phyloP scores from a whole-genome alignment of 2,113 vertebrate genomes.

The Gila orcuttii region DNA sequence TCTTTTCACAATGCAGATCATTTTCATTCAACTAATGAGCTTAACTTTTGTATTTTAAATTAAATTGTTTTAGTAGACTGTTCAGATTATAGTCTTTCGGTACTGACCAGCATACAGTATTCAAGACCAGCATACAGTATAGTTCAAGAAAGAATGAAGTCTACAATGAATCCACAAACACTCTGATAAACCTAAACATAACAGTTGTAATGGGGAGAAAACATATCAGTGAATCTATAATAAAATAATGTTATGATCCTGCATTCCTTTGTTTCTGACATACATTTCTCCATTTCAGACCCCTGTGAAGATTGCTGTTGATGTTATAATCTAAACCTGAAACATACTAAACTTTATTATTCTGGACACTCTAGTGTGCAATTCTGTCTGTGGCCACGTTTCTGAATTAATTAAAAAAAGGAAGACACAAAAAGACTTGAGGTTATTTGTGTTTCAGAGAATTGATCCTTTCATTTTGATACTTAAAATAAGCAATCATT shows the following conservation, averaged over 20 bases:
- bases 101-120: background rate
- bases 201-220: background rate
- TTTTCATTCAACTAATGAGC: no score
- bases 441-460: background rate
- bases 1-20: no score
- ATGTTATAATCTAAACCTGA: no score
- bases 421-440: background rate
- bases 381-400: background rate
- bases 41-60: background rate
- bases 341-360: no score
- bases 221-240: background rate
- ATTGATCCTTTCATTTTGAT: background rate
- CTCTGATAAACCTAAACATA: background rate
- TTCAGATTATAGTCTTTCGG: background rate
- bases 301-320: no score
- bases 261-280: background rate
- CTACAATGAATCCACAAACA: background rate
- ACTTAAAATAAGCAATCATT: background rate
- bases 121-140: background rate
- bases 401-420: background rate
- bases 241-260: background rate
- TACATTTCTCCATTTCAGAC: no score
- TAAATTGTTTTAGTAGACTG: background rate
- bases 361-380: no score
- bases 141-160: no score